Percentiles rank a stretch among this genome's conserved stretches.
phyloP scores from a whole-genome alignment of 2,113 vertebrate species.

The Rynchops niger region DNA sequence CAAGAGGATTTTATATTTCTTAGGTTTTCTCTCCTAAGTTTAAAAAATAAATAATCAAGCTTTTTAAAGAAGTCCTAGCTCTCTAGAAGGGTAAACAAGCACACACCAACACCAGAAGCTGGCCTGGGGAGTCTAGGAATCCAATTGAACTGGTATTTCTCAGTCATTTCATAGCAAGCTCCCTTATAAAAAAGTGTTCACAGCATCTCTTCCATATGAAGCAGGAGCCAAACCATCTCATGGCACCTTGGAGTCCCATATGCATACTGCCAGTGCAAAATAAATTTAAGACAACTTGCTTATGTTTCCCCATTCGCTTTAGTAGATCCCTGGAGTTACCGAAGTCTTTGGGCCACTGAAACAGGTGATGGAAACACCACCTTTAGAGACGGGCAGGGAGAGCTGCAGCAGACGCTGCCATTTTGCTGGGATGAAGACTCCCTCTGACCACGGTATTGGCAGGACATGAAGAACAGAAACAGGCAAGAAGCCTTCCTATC shows the following conservation, averaged over 20 bases:
- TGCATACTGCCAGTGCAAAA: neutral
- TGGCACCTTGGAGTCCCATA: neutral
- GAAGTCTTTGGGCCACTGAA: neutral
- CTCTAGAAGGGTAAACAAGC: neutral
- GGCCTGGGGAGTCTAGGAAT: neutral
- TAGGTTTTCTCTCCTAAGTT: neutral
- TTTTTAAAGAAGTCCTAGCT: neutral
- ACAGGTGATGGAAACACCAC: neutral
- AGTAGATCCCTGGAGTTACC: neutral
- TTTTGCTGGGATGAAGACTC: neutral
- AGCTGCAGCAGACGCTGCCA: neutral
- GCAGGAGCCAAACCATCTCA: neutral
- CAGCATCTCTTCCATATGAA: neutral
- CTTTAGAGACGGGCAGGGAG: neutral
- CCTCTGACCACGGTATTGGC: neutral
- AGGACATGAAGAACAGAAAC: neutral
- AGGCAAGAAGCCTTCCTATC: neutral
- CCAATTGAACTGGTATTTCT: neutral
- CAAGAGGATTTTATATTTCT: neutral
- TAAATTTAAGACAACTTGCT: neutral
- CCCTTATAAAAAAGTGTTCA: neutral
- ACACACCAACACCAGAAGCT: neutral
- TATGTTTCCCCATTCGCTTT: neutral
- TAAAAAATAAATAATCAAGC: neutral
- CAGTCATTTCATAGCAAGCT: neutral